These are phyloP conservation scores for Choristoneura fumiferana DNA, from an alignment of 1,140 invertebrate species.

Conservation along the genomic window DNA sequence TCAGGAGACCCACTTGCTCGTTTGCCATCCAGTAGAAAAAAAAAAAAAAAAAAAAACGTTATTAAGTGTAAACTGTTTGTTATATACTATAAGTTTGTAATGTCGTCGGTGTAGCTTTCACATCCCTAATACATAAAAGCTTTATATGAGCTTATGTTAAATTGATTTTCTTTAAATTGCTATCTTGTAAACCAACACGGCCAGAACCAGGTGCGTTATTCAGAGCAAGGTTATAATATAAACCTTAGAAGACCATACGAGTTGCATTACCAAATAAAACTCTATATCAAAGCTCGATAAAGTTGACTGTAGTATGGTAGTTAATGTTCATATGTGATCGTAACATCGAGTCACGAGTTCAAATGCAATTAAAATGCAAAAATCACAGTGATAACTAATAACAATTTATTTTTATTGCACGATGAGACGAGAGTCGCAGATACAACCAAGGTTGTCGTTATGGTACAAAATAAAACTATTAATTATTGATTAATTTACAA, in stretches of 20 bases:
- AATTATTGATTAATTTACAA: background rate
- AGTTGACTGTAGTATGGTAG: background rate
- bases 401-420: background rate
- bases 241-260: background rate
- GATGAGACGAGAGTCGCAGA: background rate
- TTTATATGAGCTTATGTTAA: background rate
- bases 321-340: conserved; percentile 5
- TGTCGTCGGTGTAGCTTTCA: no score
- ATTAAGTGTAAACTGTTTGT: no score
- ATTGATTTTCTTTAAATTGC: conserved; percentile 10
- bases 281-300: background rate
- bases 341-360: conserved; percentile 5
- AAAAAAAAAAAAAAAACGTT: no score
- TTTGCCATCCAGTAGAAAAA: no score
- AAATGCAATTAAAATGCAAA: conserved; percentile 14
- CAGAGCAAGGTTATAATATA: conserved; percentile 7
- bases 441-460: no score
- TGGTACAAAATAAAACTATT: background rate
- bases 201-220: conserved; percentile 1
- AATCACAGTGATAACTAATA: background rate
- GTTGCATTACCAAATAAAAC: background rate
- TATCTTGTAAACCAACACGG: background rate
- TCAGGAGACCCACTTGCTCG: no score
- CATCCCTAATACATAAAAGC: conserved; percentile 5
- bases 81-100: no score